These are phyloP conservation scores for Drosophila limbata DNA, from an alignment of 2,888 invertebrate genomes.

Conservation along the genomic window DNA sequence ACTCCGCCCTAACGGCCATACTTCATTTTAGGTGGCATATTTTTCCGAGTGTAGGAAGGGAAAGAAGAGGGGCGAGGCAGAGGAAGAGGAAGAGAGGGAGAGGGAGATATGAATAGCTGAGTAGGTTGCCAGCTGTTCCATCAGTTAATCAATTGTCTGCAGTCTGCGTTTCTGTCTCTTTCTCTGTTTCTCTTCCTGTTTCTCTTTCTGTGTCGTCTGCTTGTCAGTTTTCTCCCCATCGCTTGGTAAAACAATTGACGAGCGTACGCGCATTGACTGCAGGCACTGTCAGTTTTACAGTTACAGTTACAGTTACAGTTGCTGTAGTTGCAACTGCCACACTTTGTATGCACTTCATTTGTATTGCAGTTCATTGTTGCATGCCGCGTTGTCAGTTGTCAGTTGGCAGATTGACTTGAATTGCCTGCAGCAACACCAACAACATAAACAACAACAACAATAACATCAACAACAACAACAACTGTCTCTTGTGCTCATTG, in stretches of 20 bases:
- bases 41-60: too few species aligned
- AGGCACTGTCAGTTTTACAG: slow-evolving; percentile 22
- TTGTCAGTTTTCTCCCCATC: slow-evolving; percentile 3
- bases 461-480: background rate
- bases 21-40: too few species aligned
- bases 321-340: slow-evolving; percentile 41
- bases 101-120: too few species aligned
- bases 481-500: background rate
- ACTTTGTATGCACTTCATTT: slow-evolving; percentile 54
- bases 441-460: background rate
- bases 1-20: too few species aligned
- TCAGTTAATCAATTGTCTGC: slow-evolving; percentile 31
- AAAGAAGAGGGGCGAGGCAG: too few species aligned
- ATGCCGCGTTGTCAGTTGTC: slow-evolving; percentile 40
- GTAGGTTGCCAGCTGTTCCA: background rate
- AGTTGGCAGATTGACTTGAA: slow-evolving; percentile 30
- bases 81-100: background rate
- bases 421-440: slow-evolving; percentile 3
- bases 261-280: slow-evolving; percentile 15
- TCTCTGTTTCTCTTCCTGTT: background rate
- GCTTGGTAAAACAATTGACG: slow-evolving; percentile 29
- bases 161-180: background rate
- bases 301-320: slow-evolving; percentile 4
- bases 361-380: slow-evolving; percentile 35
- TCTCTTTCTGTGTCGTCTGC: slow-evolving; percentile 2